Base-by-base conservation (phyloP, 37 sponge, comb jelly and placozoan genomes). In the Crambe crambe region DNA sequence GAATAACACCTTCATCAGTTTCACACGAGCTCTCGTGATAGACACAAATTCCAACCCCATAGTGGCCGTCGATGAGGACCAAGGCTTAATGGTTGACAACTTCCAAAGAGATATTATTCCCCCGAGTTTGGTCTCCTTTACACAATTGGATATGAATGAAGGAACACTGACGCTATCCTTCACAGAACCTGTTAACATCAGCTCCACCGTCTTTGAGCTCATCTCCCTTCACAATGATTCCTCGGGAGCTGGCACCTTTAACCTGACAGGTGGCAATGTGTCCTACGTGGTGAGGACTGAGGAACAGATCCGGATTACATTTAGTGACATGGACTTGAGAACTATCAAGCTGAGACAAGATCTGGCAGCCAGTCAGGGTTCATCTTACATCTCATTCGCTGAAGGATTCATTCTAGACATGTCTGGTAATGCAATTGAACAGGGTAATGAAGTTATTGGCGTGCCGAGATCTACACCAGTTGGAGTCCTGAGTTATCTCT, bases 161-260 rank as follows among this genome's bases (percentile, higher is more conserved):
- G 94, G 88, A 39, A 32, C 76, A 25, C 29, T 96, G 35, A 84
- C 67, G 18, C 76, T 96, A 29, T 87, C 86, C 3, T 96, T 96
- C 77, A 72, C 76, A 35, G 97, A 96, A 71, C 97, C 97, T 32
- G 73, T 96, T 37, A 73, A 90, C 57, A 64, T 68, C 42, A 75
- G 70, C 23, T 44, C 89, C 31, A 37, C 90, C 43, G 70, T 76
- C 74, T 79, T 67, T 65, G 70, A 75, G 4, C 51, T 36, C 40
- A 57, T 96, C 39, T 67, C 89, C 47, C 80, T 96, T 8, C 88
- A 90, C 70, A 86, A 81, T 56, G 40, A 26, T 47, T 64, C 63
- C 21, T 17, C 40, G 39, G 87, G 79, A 29, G 60, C 44, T 21
- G 65, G 70, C 35, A 26, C 65, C 12, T 83, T 87, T 23, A 90